Base-by-base conservation (phyloP, 2,888 invertebrate species). In the Strigamia crassipes region DNA sequence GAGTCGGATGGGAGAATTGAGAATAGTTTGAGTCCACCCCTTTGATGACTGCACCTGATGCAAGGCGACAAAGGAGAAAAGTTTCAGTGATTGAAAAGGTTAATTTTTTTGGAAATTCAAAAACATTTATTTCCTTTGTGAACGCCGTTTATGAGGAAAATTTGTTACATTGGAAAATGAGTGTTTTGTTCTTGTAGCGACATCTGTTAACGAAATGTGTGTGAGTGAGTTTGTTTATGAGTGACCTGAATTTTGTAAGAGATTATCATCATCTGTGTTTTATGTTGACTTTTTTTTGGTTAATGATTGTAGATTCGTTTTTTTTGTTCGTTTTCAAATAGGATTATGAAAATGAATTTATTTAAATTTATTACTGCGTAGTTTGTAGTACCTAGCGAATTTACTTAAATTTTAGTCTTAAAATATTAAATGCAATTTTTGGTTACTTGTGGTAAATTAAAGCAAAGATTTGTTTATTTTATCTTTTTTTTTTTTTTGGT, bases 281-380 rank as follows among this genome's bases (percentile, higher is more conserved):
- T 73, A 73, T 31, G 12, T 73, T 73, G 1, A 15, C 2, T n/a
- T 23, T 73, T 27, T 27, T 51, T 51, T 18, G 5, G n/a, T 18
- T 3, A 51, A 51, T 51, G 15, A 5, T 12, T n/a, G 34, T 38
- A 51, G 18, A 51, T 18, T 51, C 18, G 18, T 51, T 51, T 73
- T 73, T 27, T 31, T 73, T 10, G n/a, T 23, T 73, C n/a, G 9
- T 73, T 15, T 73, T 73, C 4, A 73, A 15, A 31, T 13, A 31
- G 73, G 73, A 73, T 73, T 73, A 73, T 31, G 31, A 27, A 12
- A 27, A 31, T 73, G 73, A 73, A 73, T 73, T 73, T 73, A 73
- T 18, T 61, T 61, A 18, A 18, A 61, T 18, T 61, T 61, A 12
- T 18, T 61, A 23, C 21, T 18, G 8, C 18, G 18, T n/a, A 61